Evolutionary conservation across 2,888 invertebrate species (phyloP), one percentile per base, ranked within the genome.

Genomic region (Tiliacea citrago): DNA sequence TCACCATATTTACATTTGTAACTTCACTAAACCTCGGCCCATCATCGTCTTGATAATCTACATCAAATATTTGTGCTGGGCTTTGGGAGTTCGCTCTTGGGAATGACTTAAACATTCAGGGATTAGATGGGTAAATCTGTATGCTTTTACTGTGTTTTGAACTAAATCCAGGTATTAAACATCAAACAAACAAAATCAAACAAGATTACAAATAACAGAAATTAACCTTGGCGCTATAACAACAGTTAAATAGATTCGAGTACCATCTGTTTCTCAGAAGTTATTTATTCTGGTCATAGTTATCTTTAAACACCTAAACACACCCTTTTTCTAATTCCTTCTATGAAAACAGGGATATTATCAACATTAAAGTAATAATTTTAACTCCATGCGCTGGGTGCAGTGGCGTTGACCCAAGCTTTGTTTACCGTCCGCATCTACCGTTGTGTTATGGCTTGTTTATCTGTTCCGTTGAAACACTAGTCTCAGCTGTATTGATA

Each of bases 341-440:
- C 53, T 60, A 57, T 24, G 68, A 67, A 77, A 58, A 51, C 39
- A 16, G 47, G 47, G n/a, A 69, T 75, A 70, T 62, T 76, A 62
- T 49, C 42, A 42, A 35, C 73, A 55, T 60, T 68, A 68, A 75
- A 76, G 68, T 76, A 83, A 78, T 83, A 79, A 86, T 76, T 81
- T 74, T 67, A 76, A 74, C 75, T 77, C 76, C 79, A 75, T 83
- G 85, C 76, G 75, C 66, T 72, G 86, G 85, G 66, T 81, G 84
- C 86, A 84, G 89, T 90, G 92, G 84, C 94, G 93, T 92, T 95
- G 94, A 94, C 94, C 95, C 91, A 88, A 77, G 86, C 91, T 91
- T 92, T 94, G 93, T 95, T 94, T 94, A 92, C 93, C 89, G 89
- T 89, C 91, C 92, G 91, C 92, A 90, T 87, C 89, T 89, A 86